Evolutionary conservation across 2,797 vertebrate species (phyloP), one percentile per base, ranked within the genome.

Genomic region (Tokudaia tokunoshimensis): DNA sequence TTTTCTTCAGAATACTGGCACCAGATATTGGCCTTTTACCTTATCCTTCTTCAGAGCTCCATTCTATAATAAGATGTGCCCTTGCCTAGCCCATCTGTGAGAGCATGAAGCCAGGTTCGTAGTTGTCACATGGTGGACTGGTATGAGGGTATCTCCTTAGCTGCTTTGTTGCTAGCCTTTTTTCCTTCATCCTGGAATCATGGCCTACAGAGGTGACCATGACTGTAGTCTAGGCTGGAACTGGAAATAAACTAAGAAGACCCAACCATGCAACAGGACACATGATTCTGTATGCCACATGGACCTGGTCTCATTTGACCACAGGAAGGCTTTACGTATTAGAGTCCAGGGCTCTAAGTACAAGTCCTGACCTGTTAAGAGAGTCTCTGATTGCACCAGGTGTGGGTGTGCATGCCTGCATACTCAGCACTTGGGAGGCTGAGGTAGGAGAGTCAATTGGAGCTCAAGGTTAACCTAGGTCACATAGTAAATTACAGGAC

Each of bases 111-210:
- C 7, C 41, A 67, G 44, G 44, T 11, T n/a, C 7, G 17, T 3
- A 14, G 20, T 0, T 15, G n/a, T 24, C n/a, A 12, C 59, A 11
- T 22, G 15, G 37, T 31, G 11, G 2, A 1, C 34, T n/a, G 12
- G 4, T 4, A 8, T 0, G 6, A 31, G 9, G 55, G 24, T 9
- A 1, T 31, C 9, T 52, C 74, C 11, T 10, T 0, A 9, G 17
- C 2, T 8, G 3, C 63, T 31, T 17, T 29, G 5, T 67, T 61
- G 2, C 2, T 29, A 61, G 7, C 6, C 10, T 41, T 90, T 78
- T 55, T 14, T 47, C 12, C 63, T n/a, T 87, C 41, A 50, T 9
- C 19, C 2, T 5, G 2, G 29, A 92, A 84, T 86, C 31, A 87
- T 24, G 52, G 26, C 20, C 29, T 55, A 47, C 22, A 74, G 52